Conservation (phyloP, 2,888 invertebrate genomes). For the Heliconius erato region DNA sequence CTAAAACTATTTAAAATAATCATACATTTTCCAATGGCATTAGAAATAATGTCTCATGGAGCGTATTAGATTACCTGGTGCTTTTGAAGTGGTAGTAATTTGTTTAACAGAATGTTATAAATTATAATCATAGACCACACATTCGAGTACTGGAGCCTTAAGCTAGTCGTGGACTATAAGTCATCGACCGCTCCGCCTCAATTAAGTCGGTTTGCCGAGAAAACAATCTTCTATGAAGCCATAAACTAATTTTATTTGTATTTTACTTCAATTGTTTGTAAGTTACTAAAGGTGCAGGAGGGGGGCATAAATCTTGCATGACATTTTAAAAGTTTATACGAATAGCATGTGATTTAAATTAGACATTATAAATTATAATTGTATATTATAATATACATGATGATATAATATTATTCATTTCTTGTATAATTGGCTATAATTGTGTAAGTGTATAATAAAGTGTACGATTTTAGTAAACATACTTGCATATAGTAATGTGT, state of each 20-base stretch:
- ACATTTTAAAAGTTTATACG: slow-evolving; percentile 6
- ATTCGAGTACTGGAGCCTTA: slow-evolving; percentile 67
- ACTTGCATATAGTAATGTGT: background rate
- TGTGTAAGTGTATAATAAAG: background rate
- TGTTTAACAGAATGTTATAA: slow-evolving; percentile 1
- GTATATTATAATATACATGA: background rate
- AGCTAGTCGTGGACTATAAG: slow-evolving; percentile 81
- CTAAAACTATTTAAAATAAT: background rate
- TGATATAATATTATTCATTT: background rate
- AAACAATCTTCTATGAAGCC: slow-evolving; percentile 73
- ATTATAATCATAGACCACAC: slow-evolving; percentile 68
- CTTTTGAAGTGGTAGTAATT: background rate
- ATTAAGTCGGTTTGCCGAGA: slow-evolving; percentile 70
- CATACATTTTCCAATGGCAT: background rate
- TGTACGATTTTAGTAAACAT: background rate
- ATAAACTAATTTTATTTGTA: slow-evolving; percentile 74
- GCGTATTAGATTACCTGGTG: background rate
- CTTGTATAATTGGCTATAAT: background rate
- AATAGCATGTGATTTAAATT: background rate
- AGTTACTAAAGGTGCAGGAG: slow-evolving; percentile 26
- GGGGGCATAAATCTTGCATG: slow-evolving; percentile 51
- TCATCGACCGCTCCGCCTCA: slow-evolving; percentile 65
- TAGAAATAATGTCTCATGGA: background rate
- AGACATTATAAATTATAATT: background rate
- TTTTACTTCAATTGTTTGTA: slow-evolving; percentile 56